A percentile compares a stretch with the other conserved stretches of the same genome.
phyloP scores from a whole-genome alignment of 2,113 vertebrate genomes.

The Cygnus buccinator region DNA sequence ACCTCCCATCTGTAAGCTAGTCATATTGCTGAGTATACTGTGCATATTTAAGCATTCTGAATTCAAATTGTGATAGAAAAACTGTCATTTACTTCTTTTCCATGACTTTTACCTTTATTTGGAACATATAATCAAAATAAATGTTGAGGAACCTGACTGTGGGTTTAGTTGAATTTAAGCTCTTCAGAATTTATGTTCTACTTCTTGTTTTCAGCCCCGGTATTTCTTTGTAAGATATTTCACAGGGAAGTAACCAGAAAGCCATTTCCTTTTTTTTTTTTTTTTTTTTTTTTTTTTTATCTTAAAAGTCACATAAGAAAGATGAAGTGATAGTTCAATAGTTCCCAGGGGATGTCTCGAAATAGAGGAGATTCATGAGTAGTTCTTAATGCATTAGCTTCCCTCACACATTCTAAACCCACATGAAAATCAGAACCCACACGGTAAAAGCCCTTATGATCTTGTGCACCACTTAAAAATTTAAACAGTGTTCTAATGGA shows the following conservation, averaged over 20 bases:
- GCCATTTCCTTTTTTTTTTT: background rate
- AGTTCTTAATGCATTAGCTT: constrained; percentile 45
- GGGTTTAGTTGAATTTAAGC: constrained; percentile 21
- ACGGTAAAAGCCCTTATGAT: background rate
- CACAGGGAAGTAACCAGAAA: constrained; percentile 50
- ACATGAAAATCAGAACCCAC: constrained; percentile 7
- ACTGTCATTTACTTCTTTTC: background rate
- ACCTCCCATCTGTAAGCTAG: background rate
- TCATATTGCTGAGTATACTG: background rate
- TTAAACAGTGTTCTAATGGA: constrained; percentile 3
- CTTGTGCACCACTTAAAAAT: constrained; percentile 11
- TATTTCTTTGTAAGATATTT: constrained; percentile 58
- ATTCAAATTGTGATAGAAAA: background rate
- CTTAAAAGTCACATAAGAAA: constrained; percentile 71
- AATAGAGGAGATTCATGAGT: constrained; percentile 52
- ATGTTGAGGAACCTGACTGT: constrained; percentile 13
- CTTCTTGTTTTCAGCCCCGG: background rate
- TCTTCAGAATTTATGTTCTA: constrained; percentile 57
- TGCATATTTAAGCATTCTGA: background rate
- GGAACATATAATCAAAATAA: constrained; percentile 14
- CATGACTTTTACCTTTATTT: background rate
- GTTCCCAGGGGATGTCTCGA: constrained; percentile 34
- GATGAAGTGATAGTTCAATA: constrained; percentile 65
- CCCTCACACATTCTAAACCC: constrained; percentile 38
- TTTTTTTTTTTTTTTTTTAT: background rate